Evolutionary conservation across 1,140 invertebrate species (phyloP), one percentile per base, ranked within the genome.

Genomic region (Heliconius congener): DNA sequence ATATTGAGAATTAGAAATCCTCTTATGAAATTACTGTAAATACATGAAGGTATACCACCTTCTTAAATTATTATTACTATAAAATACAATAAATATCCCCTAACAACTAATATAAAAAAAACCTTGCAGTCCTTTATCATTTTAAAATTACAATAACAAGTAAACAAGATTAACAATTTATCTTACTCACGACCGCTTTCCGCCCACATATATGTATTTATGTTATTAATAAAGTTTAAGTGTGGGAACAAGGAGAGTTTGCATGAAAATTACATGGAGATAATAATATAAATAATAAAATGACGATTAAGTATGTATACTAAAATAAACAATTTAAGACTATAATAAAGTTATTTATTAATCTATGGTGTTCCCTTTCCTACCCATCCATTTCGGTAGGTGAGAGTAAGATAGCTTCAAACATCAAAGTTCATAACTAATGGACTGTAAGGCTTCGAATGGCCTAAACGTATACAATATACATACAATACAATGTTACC

Each of bases 401-500:
- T 52, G 46, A 79, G 60, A 71, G n/a, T 34, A 60, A 52, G 30
- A 57, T 30, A 27, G 19, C n/a, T 4, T 11, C 72, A 76, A 50
- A 34, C 39, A 30, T 73, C 71, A 60, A 77, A 81, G 76, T 77
- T 81, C 79, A 77, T 13, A 30, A 50, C 70, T 71, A 73, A 77
- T 81, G 55, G 79, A 80, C 79, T 81, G 71, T 57, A 77, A 77
- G 74, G 60, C 78, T 77, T 52, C 42, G 76, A 37, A 37, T 23
- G 71, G 30, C 79, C 75, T 78, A 81, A 18, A 46, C 70, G 37
- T 34, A 73, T 84, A 84, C 77, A 82, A 39, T 34, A 66, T 83
- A 84, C 77, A 82, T 80, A 84, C 74, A 78, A 81, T 83, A 85
- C 86, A 83, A 30, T 66, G 60, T 66, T 66, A 85, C 83, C 88